Evolutionary conservation across 2,113 vertebrate genomes (phyloP).

Genomic region (Cygnus buccinator): DNA sequence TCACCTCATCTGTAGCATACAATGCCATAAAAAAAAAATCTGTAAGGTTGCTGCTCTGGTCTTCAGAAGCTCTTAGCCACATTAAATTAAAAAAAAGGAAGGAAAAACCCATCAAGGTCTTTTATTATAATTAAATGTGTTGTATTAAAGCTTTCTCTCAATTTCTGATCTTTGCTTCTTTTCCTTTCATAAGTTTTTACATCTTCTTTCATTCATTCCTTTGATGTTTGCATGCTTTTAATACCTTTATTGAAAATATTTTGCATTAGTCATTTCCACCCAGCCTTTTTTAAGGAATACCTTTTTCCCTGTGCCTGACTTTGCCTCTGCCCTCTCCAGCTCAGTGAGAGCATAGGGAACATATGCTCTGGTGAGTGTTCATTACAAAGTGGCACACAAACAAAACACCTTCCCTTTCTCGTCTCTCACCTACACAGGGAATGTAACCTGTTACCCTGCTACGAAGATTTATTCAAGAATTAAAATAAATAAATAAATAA

Average conservation of each 20-base stretch:
- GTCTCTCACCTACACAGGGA: background rate
- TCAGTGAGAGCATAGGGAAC: background rate
- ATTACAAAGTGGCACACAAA: background rate
- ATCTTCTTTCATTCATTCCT: slow-evolving; percentile 14
- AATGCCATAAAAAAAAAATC: slow-evolving; percentile 16
- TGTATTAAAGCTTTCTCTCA: slow-evolving; percentile 67
- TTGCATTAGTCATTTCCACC: background rate
- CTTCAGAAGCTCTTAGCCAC: slow-evolving; percentile 49
- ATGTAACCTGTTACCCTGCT: background rate
- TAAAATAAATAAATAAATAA: background rate
- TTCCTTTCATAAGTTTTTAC: background rate
- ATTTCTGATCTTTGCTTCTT: slow-evolving; percentile 38
- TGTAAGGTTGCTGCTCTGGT: background rate
- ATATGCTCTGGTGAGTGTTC: background rate
- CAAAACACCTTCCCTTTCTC: slow-evolving; percentile 21
- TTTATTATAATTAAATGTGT: slow-evolving; percentile 43
- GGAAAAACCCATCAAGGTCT: background rate
- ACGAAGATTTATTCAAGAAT: background rate
- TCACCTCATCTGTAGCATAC: slow-evolving; percentile 53
- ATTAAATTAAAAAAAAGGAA: background rate
- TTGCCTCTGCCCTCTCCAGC: background rate
- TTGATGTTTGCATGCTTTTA: slow-evolving; percentile 38
- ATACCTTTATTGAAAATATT: background rate
- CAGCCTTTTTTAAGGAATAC: background rate
- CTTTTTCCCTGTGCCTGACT: background rate